Evolutionary conservation across 2,888 invertebrate genomes (phyloP), one percentile per base, ranked within the genome.

Genomic region (Prosapia bicincta): DNA sequence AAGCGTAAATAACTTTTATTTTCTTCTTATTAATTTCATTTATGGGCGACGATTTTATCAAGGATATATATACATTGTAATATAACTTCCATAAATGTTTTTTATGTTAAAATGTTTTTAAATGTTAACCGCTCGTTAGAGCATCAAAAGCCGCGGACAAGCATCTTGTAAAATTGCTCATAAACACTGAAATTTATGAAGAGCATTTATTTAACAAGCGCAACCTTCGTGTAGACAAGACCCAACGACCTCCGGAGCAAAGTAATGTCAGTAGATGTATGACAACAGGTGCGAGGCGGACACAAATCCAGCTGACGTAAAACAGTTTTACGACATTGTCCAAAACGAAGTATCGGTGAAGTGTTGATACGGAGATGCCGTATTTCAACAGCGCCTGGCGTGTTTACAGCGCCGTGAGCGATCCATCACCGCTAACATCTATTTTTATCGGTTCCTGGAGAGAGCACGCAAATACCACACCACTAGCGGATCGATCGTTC

Each of bases 371-470:
- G 54, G 20, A 20, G 54, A 54, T 54, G 54, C 20, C 20, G 54
- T 54, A 54, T 54, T 54, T 54, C 54, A 54, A 54, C 54, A 54
- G 54, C 3, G 54, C 54, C 13, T 54, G 54, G 54, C 54, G 54
- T 54, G 54, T 54, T 54, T 54, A 54, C 54, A 2, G 54, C 13
- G 54, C 54, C 54, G 54, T 20, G 54, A 54, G 54, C 54, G 20
- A 54, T 54, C 54, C 54, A 54, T 54, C 54, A 54, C 54, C n/a
- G 54, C 54, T 54, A 54, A 54, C 54, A 54, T 54, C 54, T 54
- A 54, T 54, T 54, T 54, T 54, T 54, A 54, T 54, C 54, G 54
- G 54, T 54, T 54, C 54, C 54, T 54, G 54, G 54, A 54, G 54
- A 54, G 54, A 38, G 54, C 54, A 54, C 54, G 54, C 54, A 54